A percentile compares a stretch with the other conserved stretches of the same genome.
phyloP scores from a whole-genome alignment of 2,888 invertebrate species.

The Arctia plantaginis region DNA sequence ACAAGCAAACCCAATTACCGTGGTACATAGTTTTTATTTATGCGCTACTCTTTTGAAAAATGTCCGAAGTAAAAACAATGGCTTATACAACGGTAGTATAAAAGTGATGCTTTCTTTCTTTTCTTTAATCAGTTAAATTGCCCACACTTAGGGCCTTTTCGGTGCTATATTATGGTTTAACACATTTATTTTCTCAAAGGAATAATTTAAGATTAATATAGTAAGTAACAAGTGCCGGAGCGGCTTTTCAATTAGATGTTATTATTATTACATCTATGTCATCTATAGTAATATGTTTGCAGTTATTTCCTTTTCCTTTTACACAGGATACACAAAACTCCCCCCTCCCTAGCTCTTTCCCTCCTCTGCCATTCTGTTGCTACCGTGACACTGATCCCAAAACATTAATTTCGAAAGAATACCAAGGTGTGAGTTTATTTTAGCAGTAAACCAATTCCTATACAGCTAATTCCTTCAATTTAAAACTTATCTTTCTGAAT shows the following conservation, averaged over 20 bases:
- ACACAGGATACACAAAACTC: not conserved
- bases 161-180: too few relatives aligned
- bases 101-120: not conserved
- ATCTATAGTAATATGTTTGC: too few relatives aligned
- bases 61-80: conserved; percentile 38
- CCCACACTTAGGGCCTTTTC: too few relatives aligned
- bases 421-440: not conserved
- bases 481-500: conserved; percentile 32
- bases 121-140: not conserved
- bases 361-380: too few relatives aligned
- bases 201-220: too few relatives aligned
- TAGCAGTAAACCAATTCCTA: not conserved
- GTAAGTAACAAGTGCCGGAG: too few relatives aligned
- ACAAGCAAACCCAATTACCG: conserved; percentile 64
- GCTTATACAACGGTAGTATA: conserved; percentile 19
- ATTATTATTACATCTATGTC: too few relatives aligned
- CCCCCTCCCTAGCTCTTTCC: not conserved
- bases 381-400: not conserved
- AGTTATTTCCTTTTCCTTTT: not conserved
- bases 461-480: conserved; percentile 16
- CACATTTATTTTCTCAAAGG: too few relatives aligned
- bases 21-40: conserved; percentile 58
- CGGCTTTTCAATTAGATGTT: too few relatives aligned
- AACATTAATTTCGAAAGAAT: not conserved
- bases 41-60: conserved; percentile 50